Conservation (phyloP, 2,888 invertebrate genomes). For the Cistogaster globosa region DNA sequence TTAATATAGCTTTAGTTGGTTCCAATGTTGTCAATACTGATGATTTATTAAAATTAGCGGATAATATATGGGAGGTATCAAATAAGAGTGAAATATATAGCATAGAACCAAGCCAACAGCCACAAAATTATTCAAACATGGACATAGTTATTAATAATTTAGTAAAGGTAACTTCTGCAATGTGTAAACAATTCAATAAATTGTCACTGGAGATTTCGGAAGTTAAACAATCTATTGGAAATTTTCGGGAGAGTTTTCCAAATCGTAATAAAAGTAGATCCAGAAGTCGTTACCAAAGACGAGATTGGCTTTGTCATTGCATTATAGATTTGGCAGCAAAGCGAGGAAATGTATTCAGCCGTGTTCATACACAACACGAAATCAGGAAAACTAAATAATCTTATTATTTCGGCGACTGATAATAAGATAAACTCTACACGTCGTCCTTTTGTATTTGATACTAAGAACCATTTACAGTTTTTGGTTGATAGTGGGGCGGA, state of each 20-base stretch:
- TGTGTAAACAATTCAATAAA: too few relatives aligned
- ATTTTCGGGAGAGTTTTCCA: background rate
- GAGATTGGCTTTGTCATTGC: background rate
- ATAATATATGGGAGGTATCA: too few relatives aligned
- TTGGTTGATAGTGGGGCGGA: background rate
- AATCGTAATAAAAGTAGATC: background rate
- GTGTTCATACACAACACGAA: background rate
- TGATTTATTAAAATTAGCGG: too few relatives aligned
- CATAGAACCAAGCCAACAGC: background rate
- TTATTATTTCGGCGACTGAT: constrained; percentile 9
- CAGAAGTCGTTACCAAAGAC: background rate
- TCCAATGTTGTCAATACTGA: too few relatives aligned
- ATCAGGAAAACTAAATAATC: background rate
- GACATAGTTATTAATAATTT: background rate
- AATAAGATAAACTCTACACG: background rate
- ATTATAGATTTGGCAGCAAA: background rate
- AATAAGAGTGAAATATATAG: too few relatives aligned
- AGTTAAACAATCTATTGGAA: background rate
- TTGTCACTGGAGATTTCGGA: background rate
- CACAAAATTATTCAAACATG: background rate
- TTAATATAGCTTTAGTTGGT: too few relatives aligned
- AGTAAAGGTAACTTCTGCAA: too few relatives aligned
- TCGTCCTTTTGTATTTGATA: background rate
- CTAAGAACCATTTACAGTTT: background rate
- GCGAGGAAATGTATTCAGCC: background rate